Conservation (phyloP, 2,888 invertebrate species). For the Ischnura elegans region DNA sequence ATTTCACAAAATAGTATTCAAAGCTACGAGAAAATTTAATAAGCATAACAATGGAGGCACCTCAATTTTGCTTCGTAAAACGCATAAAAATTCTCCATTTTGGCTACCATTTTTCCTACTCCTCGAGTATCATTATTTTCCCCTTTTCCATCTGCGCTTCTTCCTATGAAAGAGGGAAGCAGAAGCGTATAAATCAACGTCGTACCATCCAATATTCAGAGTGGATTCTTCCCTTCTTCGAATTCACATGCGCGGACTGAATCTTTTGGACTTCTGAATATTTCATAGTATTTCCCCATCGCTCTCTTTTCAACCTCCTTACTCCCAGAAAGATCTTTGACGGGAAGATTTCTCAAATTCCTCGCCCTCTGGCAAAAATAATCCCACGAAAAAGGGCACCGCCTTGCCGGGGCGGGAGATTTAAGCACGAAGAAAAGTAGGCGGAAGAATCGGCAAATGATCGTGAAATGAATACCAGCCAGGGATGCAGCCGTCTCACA, state of each 20-base stretch:
- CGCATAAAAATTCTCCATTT: too few relatives aligned
- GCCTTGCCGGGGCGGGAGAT: background rate
- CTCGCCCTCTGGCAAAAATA: background rate
- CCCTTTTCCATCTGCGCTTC: too few relatives aligned
- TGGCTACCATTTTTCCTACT: too few relatives aligned
- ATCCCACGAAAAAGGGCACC: background rate
- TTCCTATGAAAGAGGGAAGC: background rate
- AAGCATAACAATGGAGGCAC: too few relatives aligned
- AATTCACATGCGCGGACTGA: background rate
- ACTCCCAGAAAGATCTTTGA: background rate
- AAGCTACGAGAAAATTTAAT: too few relatives aligned
- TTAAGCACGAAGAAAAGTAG: background rate
- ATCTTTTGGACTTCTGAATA: background rate
- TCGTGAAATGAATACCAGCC: slow-evolving; percentile 6
- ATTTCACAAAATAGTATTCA: too few relatives aligned
- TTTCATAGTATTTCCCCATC: background rate
- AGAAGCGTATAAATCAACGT: background rate
- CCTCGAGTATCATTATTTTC: too few relatives aligned
- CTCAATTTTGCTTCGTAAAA: too few relatives aligned
- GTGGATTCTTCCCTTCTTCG: background rate
- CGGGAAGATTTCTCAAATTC: background rate
- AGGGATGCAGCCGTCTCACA: too few relatives aligned
- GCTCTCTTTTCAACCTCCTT: background rate
- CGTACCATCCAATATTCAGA: background rate
- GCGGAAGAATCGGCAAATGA: background rate